Conservation (phyloP, 2,797 vertebrate genomes). For the Epinephelus malabaricus region DNA sequence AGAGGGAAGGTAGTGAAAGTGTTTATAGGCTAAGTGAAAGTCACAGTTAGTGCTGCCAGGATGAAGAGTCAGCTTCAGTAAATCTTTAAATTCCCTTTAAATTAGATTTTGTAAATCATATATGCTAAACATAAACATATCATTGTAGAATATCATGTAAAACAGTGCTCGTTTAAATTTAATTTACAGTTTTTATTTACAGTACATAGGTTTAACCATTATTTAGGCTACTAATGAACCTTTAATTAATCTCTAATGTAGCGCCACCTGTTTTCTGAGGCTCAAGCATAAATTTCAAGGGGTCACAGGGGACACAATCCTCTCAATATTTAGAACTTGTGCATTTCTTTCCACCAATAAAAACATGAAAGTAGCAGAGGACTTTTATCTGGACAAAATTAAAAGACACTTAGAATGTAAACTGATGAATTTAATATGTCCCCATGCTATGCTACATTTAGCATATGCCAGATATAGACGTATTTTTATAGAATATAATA, state of each 20-base stretch:
- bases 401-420: too few relatives aligned
- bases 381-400: too few relatives aligned
- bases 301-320: too few relatives aligned
- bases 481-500: constrained; percentile 3
- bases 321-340: too few relatives aligned
- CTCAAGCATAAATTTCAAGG: too few relatives aligned
- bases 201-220: constrained; percentile 16
- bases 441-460: too few relatives aligned
- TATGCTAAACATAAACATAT: constrained; percentile 4
- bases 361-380: too few relatives aligned
- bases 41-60: constrained; percentile 20
- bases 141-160: background rate
- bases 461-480: constrained; percentile 4
- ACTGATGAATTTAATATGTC: too few relatives aligned
- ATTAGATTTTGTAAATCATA: constrained; percentile 11
- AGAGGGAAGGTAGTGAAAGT: constrained; percentile 23
- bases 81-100: constrained; percentile 30
- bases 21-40: constrained; percentile 42
- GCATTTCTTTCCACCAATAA: too few relatives aligned
- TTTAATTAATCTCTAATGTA: constrained; percentile 24
- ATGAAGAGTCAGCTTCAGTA: constrained; percentile 7
- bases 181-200: background rate
- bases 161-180: background rate
- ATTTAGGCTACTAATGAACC: constrained; percentile 5
- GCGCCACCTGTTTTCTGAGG: constrained; percentile 27